These are phyloP conservation scores for Drosophila hydei DNA, from an alignment of 1,140 invertebrate genomes.

Conservation along the genomic window DNA sequence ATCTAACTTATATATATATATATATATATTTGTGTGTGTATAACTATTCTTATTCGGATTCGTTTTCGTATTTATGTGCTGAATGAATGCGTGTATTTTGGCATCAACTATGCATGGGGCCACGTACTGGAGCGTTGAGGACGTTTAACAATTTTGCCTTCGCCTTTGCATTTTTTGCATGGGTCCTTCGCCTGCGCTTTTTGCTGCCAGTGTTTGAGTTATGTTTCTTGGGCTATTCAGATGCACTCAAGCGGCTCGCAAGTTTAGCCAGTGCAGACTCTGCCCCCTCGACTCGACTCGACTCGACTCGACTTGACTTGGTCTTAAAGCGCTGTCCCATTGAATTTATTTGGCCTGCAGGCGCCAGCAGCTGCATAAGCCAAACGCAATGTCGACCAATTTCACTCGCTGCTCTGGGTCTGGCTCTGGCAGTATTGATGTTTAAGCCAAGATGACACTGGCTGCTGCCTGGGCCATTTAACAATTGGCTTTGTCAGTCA, in stretches of 20 bases:
- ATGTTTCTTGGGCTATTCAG: slow-evolving; percentile 67
- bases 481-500: background rate
- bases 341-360: slow-evolving; percentile 58
- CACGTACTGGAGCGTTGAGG: slow-evolving; percentile 7
- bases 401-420: slow-evolving; percentile 9
- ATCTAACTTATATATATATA: background rate
- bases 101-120: background rate
- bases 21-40: too few species aligned
- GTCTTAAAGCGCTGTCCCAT: slow-evolving; percentile 8
- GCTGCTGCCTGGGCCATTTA: slow-evolving; percentile 3
- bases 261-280: slow-evolving; percentile 12
- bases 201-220: slow-evolving; percentile 63
- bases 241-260: slow-evolving; percentile 64
- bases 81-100: slow-evolving; percentile 6
- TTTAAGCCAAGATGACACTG: slow-evolving; percentile 28
- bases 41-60: background rate
- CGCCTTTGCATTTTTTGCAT: slow-evolving; percentile 12
- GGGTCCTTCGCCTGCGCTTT: slow-evolving; percentile 57
- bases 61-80: slow-evolving; percentile 19
- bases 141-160: slow-evolving; percentile 25
- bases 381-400: slow-evolving; percentile 62
- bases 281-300: background rate
- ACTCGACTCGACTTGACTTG: background rate
- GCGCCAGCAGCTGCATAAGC: slow-evolving; percentile 64
- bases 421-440: slow-evolving; percentile 26